phyloP scores from a whole-genome alignment of 2,888 invertebrate species.

The Idaea aversata region DNA sequence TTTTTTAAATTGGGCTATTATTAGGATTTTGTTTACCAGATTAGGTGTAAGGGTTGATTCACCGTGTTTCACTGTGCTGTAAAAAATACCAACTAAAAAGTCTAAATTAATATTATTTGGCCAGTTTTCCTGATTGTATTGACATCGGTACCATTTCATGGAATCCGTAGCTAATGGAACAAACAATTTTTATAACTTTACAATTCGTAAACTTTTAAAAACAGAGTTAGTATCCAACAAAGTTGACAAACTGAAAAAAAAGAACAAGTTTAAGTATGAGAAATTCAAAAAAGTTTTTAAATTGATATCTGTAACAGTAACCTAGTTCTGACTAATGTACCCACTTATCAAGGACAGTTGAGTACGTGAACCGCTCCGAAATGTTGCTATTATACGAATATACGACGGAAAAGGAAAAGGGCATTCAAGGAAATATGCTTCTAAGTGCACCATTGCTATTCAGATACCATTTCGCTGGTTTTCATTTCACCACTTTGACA shows the following conservation, averaged over 20 bases:
- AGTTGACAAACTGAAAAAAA: neutral
- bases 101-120: too few species aligned
- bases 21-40: too few species aligned
- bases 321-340: constrained; percentile 2
- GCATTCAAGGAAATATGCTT: constrained; percentile 35
- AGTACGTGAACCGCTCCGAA: constrained; percentile 37
- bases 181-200: too few species aligned
- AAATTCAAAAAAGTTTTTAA: neutral
- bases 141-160: too few species aligned
- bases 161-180: too few species aligned
- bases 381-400: constrained; percentile 41
- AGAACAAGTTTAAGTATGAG: neutral
- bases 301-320: neutral
- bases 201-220: too few species aligned
- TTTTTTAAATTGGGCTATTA: too few species aligned
- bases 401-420: constrained; percentile 25
- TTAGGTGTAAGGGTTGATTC: too few species aligned
- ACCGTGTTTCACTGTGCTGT: too few species aligned
- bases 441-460: constrained; percentile 19
- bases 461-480: neutral
- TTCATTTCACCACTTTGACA: neutral
- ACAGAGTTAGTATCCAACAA: too few species aligned
- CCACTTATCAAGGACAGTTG: neutral
- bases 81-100: too few species aligned
- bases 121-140: too few species aligned